Evolutionary conservation across 2,113 vertebrate genomes (phyloP).

Genomic region (Amazona guildingii): DNA sequence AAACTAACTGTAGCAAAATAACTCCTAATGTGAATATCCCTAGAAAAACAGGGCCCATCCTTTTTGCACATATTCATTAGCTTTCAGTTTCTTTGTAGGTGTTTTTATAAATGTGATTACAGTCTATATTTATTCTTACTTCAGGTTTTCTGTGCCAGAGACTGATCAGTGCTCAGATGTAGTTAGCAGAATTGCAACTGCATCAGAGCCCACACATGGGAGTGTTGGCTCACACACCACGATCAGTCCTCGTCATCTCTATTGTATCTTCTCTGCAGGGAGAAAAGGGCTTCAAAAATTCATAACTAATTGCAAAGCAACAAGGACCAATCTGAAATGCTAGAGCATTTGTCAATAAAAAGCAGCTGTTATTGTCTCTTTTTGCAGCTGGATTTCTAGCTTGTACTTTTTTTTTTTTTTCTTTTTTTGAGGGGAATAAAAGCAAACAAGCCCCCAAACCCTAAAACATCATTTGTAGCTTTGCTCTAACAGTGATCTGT

Average conservation of each 20-base stretch:
- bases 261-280: not conserved
- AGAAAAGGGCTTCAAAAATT: not conserved
- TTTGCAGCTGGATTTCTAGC: not conserved
- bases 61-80: not conserved
- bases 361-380: not conserved
- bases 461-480: not conserved
- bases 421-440: not conserved
- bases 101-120: constrained; percentile 7
- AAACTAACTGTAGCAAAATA: constrained; percentile 37
- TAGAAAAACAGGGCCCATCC: not conserved
- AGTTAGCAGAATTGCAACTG: not conserved
- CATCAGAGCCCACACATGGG: not conserved
- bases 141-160: not conserved
- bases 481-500: not conserved
- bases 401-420: not conserved
- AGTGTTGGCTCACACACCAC: not conserved
- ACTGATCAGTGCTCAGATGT: not conserved
- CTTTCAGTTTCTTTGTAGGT: not conserved
- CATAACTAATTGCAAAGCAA: not conserved
- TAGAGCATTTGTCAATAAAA: not conserved
- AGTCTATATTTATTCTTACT: not conserved
- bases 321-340: not conserved
- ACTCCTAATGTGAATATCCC: not conserved
- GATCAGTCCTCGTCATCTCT: not conserved
- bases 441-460: not conserved